Conservation (phyloP, 2,888 invertebrate species). For the Buathra laborator region DNA sequence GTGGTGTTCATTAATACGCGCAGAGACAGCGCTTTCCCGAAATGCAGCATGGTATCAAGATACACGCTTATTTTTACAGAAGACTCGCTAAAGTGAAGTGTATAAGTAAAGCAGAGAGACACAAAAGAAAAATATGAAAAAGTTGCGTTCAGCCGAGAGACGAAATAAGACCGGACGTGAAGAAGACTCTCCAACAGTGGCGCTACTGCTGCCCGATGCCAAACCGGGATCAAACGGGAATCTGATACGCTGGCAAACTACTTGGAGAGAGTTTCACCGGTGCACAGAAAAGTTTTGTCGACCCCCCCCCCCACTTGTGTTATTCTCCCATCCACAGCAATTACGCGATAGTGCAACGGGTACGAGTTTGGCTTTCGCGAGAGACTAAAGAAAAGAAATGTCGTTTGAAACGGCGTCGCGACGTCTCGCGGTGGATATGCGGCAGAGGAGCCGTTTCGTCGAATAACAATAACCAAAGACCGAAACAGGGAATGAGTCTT, state of each 20-base stretch:
- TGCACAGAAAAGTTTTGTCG: constrained; percentile 60
- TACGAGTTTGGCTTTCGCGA: constrained; percentile 43
- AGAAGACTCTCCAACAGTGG: constrained; percentile 25
- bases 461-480: constrained; percentile 46
- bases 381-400: constrained; percentile 47
- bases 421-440: constrained; percentile 51
- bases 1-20: too few species aligned
- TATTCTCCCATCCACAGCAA: constrained; percentile 56
- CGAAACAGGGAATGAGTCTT: constrained; percentile 40
- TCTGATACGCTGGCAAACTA: constrained; percentile 47
- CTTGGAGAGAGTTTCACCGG: constrained; percentile 43
- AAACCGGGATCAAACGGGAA: constrained; percentile 45
- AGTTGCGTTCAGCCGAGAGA: constrained; percentile 20
- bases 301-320: constrained; percentile 48
- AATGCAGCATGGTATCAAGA: neutral
- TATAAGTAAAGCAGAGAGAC: neutral
- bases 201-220: constrained; percentile 42
- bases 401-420: constrained; percentile 57
- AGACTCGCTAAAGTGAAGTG: neutral
- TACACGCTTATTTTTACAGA: neutral
- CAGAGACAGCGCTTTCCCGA: too few species aligned
- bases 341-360: constrained; percentile 47
- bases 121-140: constrained; percentile 35
- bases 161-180: constrained; percentile 37
- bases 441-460: constrained; percentile 39